A percentile compares a stretch with the other conserved stretches of the same genome.
These are phyloP conservation scores for Varanus komodoensis DNA, from an alignment of 2,113 vertebrate species.

Conservation along the genomic window DNA sequence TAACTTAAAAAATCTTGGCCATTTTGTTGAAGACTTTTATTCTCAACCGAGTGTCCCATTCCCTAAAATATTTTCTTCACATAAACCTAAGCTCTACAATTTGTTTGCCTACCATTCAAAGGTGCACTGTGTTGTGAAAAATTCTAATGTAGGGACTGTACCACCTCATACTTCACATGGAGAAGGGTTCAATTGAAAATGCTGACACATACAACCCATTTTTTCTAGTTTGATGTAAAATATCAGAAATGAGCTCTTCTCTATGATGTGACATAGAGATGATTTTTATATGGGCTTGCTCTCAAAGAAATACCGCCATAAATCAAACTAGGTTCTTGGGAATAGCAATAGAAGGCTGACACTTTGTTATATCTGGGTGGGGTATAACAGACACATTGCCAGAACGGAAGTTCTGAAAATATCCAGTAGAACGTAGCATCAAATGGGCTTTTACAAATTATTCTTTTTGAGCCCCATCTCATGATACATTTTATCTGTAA, in stretches of 20 bases:
- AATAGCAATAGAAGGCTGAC: background rate
- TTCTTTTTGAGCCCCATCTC: background rate
- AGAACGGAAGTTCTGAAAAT: background rate
- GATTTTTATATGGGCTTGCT: background rate
- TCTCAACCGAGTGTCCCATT: background rate
- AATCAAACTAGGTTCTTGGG: background rate
- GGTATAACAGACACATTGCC: background rate
- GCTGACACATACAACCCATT: background rate
- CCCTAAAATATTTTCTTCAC: background rate
- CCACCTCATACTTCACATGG: background rate
- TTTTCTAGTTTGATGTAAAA: background rate
- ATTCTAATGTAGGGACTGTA: background rate
- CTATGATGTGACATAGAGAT: background rate
- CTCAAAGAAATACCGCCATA: background rate
- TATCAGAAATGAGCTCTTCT: background rate
- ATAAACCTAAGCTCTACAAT: background rate
- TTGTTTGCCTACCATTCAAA: background rate
- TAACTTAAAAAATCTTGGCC: conserved; percentile 13
- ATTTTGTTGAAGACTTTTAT: conserved; percentile 2
- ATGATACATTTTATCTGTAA: background rate
- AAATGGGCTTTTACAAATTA: background rate
- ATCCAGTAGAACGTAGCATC: background rate
- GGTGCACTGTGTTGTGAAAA: background rate
- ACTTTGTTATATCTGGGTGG: too few species aligned
- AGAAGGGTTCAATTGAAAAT: background rate